Percentiles rank a stretch among this genome's conserved stretches.
Conservation (phyloP, 2,888 invertebrate genomes). For the Thumatha senex region DNA sequence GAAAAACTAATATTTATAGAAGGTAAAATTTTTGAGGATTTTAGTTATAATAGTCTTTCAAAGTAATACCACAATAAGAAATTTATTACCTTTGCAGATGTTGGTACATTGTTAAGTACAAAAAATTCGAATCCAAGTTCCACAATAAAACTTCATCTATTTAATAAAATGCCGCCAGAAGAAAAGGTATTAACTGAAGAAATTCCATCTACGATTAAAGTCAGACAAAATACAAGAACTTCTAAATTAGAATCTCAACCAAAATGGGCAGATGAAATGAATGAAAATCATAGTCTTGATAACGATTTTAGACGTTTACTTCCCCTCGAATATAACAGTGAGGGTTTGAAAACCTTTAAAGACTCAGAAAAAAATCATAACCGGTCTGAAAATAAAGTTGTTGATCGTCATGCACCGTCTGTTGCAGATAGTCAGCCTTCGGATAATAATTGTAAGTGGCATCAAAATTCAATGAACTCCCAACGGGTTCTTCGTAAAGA, state of each 20-base stretch:
- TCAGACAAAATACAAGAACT: constrained; percentile 42
- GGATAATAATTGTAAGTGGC: constrained; percentile 41
- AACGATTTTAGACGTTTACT: constrained; percentile 11
- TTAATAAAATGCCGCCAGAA: constrained; percentile 64
- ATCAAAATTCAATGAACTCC: constrained; percentile 17
- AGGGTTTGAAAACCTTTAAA: constrained; percentile 4
- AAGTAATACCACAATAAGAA: too few species aligned
- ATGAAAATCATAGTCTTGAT: constrained; percentile 15
- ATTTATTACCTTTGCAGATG: constrained; percentile 41
- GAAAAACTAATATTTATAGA: not conserved
- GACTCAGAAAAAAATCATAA: constrained; percentile 12
- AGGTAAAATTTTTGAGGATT: not conserved
- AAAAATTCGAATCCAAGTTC: constrained; percentile 34
- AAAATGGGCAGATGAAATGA: constrained; percentile 51
- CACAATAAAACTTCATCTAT: constrained; percentile 58
- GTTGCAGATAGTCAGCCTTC: constrained; percentile 6
- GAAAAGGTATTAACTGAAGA: constrained; percentile 63
- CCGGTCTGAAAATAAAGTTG: constrained; percentile 44
- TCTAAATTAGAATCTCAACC: constrained; percentile 53
- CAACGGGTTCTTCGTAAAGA: not conserved
- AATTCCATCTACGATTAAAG: constrained; percentile 44
- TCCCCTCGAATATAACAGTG: constrained; percentile 8
- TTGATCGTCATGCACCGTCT: constrained; percentile 35
- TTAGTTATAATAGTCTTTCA: too few species aligned
- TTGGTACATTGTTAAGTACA: constrained; percentile 33